Evolutionary conservation across 2,113 vertebrate species (phyloP), one percentile per base, ranked within the genome.

Genomic region (Platysteira castanea): DNA sequence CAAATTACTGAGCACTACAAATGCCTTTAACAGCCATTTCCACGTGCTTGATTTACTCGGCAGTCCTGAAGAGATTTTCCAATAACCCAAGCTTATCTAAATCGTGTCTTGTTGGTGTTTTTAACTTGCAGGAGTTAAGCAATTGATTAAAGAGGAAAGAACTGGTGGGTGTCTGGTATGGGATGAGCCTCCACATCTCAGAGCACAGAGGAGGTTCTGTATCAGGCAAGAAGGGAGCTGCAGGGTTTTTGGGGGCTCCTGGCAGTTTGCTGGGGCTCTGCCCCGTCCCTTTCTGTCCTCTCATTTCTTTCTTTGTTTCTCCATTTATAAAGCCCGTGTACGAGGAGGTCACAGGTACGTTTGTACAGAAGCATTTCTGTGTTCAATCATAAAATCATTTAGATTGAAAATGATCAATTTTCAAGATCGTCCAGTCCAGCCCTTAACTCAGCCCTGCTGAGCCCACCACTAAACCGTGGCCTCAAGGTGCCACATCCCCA

Each of bases 1-100:
- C 89, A 92, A 70, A 86, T 80, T 88, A 73, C 87, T 44, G 74
- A 94, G 87, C 41, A 89, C 76, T 61, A 78, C 15, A 94, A 95
- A 95, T 78, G 35, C 78, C 74, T 73, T 75, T 91, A 93, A 46
- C 33, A 90, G 83, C 64, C 94, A 49, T 64, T 90, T 84, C 76
- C 77, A 94, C 39, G 7, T 22, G 76, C 90, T 77, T 67, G 81
- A 75, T 93, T 87, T 14, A 81, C 81, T 63, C 57, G 19, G 11
- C 69, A 16, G 77, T 57, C 82, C 82, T 81, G 7, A 42, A 35
- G 89, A 89, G 87, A 92, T 90, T 70, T 86, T 79, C 84, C 60
- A 57, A 87, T 19, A 88, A 57, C 13, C 78, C 67, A 42, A 46
- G 70, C 39, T 90, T 46, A 28, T 64, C 92, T 94, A 57, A 90